These are phyloP conservation scores for Lasioglossum pauxillum DNA, from an alignment of 2,888 invertebrate genomes.

Conservation along the genomic window DNA sequence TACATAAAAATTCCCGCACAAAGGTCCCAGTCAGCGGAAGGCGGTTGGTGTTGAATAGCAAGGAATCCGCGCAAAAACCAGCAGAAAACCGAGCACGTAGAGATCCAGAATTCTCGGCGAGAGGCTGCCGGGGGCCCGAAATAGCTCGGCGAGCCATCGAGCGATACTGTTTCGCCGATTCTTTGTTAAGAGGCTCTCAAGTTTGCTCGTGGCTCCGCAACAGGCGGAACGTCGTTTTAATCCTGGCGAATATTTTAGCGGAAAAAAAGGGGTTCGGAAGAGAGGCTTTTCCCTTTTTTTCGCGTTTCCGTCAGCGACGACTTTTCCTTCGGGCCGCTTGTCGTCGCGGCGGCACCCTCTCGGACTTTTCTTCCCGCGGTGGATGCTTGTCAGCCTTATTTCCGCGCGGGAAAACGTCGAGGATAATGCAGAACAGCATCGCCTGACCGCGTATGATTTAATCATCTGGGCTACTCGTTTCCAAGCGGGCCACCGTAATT, in stretches of 20 bases:
- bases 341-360: background rate
- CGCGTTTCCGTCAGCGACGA: slow-evolving; percentile 37
- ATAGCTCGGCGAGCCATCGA: slow-evolving; percentile 1
- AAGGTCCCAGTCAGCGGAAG: background rate
- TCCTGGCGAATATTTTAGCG: slow-evolving; percentile 57
- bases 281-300: slow-evolving; percentile 34
- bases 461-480: slow-evolving; percentile 54
- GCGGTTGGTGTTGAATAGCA: background rate
- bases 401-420: slow-evolving; percentile 52
- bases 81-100: background rate
- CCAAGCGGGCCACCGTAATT: slow-evolving; percentile 41
- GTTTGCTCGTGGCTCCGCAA: slow-evolving; percentile 13
- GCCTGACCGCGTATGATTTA: slow-evolving; percentile 49
- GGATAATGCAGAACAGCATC: slow-evolving; percentile 58
- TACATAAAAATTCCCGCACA: background rate
- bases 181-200: slow-evolving; percentile 49
- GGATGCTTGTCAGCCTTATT: slow-evolving; percentile 50
- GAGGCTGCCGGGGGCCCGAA: background rate
- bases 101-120: background rate
- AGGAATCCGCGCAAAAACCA: slow-evolving; percentile 4
- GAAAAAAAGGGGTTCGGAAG: slow-evolving; percentile 29
- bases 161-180: slow-evolving; percentile 27
- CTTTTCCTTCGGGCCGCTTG: slow-evolving; percentile 29
- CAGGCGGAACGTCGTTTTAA: slow-evolving; percentile 57
- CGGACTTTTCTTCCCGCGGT: slow-evolving; percentile 26